Conservation (phyloP, 2,888 invertebrate species). For the Lasioglossum vierecki region DNA sequence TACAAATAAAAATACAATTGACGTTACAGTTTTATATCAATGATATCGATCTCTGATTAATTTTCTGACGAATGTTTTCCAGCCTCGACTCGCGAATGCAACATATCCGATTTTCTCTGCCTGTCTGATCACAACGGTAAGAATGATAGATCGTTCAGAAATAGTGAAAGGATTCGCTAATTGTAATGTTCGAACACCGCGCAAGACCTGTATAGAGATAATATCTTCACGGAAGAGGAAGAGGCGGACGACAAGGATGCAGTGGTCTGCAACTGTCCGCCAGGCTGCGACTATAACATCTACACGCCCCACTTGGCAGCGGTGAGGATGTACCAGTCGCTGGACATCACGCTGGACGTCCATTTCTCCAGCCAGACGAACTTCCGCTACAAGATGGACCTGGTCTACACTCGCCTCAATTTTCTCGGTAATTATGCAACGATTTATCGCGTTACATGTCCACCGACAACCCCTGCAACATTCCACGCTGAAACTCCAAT, state of each 20-base stretch:
- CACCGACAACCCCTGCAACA: background rate
- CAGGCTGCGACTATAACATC: conserved; percentile 75
- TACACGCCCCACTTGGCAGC: conserved; percentile 60
- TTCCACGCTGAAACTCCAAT: background rate
- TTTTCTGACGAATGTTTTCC: background rate
- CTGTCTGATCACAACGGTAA: conserved; percentile 74
- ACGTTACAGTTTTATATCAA: too few species aligned
- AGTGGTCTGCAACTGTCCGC: conserved; percentile 75
- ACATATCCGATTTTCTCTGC: conserved; percentile 73
- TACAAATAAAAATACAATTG: too few species aligned
- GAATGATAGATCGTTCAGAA: conserved; percentile 1
- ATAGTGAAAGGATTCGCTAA: conserved; percentile 8
- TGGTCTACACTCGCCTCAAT: conserved; percentile 84
- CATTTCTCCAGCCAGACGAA: conserved; percentile 83
- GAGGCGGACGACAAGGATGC: conserved; percentile 61
- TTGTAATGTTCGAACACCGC: background rate
- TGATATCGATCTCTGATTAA: background rate
- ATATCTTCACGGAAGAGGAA: conserved; percentile 58
- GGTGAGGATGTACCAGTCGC: conserved; percentile 38
- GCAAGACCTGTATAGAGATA: conserved; percentile 72
- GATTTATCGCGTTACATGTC: background rate
- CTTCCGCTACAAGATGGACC: conserved; percentile 84
- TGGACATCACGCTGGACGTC: conserved; percentile 81
- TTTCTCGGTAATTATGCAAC: conserved; percentile 72
- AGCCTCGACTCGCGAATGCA: conserved; percentile 67